Percentiles rank a stretch among this genome's conserved stretches.
phyloP scores from a whole-genome alignment of 2,113 vertebrate species.

The Bos indicus region DNA sequence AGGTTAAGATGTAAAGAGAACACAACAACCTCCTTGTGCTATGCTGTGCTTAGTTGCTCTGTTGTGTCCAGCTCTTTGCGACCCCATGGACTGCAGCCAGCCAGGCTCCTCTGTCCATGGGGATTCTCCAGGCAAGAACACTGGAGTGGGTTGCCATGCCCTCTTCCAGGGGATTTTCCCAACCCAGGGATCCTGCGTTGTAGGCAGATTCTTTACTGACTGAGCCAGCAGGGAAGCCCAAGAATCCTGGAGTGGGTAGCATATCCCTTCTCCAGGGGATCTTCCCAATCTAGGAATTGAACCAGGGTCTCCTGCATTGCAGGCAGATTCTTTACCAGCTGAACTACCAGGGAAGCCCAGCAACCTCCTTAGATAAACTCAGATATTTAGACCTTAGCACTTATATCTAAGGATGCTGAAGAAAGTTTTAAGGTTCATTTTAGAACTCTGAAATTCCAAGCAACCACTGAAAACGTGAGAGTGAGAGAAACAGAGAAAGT shows the following conservation, averaged over 20 bases:
- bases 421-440: conserved; percentile 32
- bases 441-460: conserved; percentile 9
- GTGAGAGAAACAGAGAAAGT: not conserved
- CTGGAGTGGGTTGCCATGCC: not conserved
- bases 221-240: not conserved
- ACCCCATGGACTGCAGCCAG: not conserved
- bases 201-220: not conserved
- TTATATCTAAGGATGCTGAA: conserved; percentile 5
- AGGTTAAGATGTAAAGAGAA: conserved; percentile 17
- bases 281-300: not conserved
- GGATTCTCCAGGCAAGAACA: not conserved
- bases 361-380: conserved; percentile 1
- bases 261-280: not conserved
- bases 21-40: not conserved
- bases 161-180: not conserved
- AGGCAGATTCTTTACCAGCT: not conserved
- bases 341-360: not conserved
- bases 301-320: not conserved
- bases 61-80: not conserved
- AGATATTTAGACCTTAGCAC: not conserved
- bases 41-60: not conserved
- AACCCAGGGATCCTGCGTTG: not conserved
- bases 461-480: not conserved
- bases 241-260: not conserved
- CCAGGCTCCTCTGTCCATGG: not conserved